A percentile compares a stretch with the other conserved stretches of the same genome.
Evolutionary conservation across 2,113 vertebrate genomes (phyloP).

Genomic region (Vireo altiloquus): DNA sequence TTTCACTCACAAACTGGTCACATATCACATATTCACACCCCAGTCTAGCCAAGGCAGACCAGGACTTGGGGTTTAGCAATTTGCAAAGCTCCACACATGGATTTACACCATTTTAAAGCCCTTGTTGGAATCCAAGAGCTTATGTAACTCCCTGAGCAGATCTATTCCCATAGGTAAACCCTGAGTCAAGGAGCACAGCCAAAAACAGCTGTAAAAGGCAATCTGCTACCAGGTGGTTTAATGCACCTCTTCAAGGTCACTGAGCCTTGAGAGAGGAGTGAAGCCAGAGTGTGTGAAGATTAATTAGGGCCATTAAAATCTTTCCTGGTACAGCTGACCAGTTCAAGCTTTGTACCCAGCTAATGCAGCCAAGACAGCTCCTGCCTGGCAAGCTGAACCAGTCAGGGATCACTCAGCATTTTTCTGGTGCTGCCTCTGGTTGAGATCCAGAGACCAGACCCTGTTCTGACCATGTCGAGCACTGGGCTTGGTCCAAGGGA

Average conservation of each 20-base stretch:
- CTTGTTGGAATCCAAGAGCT: background rate
- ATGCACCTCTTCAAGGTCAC: background rate
- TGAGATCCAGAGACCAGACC: background rate
- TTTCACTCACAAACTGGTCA: background rate
- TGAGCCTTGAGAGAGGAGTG: background rate
- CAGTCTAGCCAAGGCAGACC: background rate
- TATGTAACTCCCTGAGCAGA: background rate
- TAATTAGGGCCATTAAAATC: background rate
- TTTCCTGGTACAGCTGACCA: background rate
- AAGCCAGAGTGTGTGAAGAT: background rate
- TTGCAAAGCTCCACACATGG: background rate
- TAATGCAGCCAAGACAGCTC: background rate
- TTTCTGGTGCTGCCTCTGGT: background rate
- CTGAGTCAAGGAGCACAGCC: background rate
- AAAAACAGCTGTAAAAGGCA: background rate
- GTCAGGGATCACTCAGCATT: background rate
- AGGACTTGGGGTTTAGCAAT: background rate
- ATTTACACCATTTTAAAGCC: background rate
- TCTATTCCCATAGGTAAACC: background rate
- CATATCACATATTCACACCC: background rate
- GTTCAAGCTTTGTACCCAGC: background rate
- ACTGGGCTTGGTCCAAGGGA: background rate
- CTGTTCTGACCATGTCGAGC: background rate
- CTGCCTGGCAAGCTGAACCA: background rate
- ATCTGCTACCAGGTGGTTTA: background rate